Evolutionary conservation across 2,888 invertebrate species (phyloP).

Genomic region (Arrhopalites spinosus): DNA sequence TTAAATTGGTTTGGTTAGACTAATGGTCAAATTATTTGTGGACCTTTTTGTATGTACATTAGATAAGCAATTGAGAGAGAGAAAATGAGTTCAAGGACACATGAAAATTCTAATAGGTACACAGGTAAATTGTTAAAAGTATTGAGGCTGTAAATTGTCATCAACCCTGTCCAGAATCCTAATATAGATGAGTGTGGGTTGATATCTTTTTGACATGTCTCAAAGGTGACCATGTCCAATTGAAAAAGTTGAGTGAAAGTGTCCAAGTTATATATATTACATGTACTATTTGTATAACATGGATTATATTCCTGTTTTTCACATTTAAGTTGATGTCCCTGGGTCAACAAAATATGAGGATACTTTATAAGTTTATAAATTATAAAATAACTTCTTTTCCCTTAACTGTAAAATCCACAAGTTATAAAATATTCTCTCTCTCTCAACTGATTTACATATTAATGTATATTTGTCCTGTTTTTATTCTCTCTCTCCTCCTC

Average conservation of each 20-base stretch:
- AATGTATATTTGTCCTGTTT: no score
- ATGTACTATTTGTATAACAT: no score
- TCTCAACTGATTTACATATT: no score
- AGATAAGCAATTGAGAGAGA: no score
- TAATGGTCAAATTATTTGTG: no score
- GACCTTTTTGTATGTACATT: no score
- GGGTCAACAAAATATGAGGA: not conserved
- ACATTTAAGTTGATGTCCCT: not conserved
- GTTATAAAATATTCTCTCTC: no score
- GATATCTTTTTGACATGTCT: not conserved
- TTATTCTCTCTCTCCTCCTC: no score
- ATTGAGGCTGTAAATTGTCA: not conserved
- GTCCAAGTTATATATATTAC: not conserved
- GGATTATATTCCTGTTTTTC: not conserved
- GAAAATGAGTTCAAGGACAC: not conserved
- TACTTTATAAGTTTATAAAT: not conserved
- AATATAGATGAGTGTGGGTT: slow-evolving; percentile 18
- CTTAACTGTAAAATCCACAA: no score
- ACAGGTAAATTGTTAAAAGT: not conserved
- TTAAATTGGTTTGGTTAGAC: no score
- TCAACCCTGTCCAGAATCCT: slow-evolving; percentile 3
- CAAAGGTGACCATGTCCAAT: not conserved
- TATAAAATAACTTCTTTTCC: no score
- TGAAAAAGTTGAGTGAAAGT: not conserved
- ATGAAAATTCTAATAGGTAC: not conserved